phyloP scores from a whole-genome alignment of 1,140 invertebrate genomes.

The Tetragnatha versicolor region DNA sequence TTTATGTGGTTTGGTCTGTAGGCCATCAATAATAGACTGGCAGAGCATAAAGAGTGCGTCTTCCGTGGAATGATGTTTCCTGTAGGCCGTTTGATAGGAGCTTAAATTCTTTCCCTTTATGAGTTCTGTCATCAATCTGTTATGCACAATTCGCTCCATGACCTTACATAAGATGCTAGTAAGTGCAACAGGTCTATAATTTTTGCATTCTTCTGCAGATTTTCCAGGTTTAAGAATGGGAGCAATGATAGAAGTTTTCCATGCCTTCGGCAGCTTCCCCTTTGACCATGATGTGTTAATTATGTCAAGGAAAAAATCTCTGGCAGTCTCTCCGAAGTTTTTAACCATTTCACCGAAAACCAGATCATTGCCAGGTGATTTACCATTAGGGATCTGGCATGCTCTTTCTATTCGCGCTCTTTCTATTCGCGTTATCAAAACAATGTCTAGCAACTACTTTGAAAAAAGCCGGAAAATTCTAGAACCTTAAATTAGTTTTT shows the following conservation, averaged over 20 bases:
- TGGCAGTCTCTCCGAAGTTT: not conserved
- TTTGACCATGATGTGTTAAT: not conserved
- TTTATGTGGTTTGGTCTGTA: too few species aligned
- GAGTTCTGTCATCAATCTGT: not conserved
- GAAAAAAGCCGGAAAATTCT: too few species aligned
- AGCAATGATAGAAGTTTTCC: not conserved
- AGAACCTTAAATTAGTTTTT: too few species aligned
- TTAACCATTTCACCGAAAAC: constrained; percentile 7
- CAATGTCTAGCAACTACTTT: too few species aligned
- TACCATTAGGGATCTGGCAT: not conserved
- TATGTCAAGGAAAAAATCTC: not conserved
- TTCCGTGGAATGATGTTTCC: too few species aligned
- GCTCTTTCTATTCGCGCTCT: too few species aligned
- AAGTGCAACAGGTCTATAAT: not conserved
- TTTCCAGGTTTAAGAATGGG: constrained; percentile 7
- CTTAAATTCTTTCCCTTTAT: not conserved
- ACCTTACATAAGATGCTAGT: constrained; percentile 6
- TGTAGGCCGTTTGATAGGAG: too few species aligned
- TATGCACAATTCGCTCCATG: not conserved
- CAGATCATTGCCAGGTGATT: not conserved
- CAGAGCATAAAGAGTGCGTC: too few species aligned
- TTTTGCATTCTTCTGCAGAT: not conserved
- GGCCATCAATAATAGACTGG: too few species aligned
- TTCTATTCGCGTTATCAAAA: too few species aligned
- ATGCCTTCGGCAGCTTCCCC: too few species aligned